Conservation (phyloP, 2,797 vertebrate species). For the Mormyrops boulengeri region DNA sequence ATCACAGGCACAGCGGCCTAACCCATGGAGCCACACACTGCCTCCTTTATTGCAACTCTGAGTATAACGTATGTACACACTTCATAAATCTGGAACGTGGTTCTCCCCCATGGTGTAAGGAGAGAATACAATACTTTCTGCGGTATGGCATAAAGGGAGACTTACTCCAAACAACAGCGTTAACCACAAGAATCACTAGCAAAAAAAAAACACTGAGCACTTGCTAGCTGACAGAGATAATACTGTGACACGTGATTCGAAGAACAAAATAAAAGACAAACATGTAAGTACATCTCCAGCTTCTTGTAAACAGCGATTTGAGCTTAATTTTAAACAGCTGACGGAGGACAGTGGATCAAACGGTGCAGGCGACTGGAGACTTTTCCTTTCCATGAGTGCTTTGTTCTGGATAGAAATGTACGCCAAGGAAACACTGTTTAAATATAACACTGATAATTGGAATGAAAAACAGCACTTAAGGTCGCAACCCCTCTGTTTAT, state of each 20-base stretch:
- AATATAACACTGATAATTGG: constrained; percentile 50
- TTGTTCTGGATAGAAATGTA: constrained; percentile 46
- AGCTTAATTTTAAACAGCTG: constrained; percentile 65
- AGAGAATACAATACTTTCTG: constrained; percentile 41
- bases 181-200: constrained; percentile 42
- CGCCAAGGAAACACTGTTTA: constrained; percentile 44
- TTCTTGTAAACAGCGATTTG: constrained; percentile 68
- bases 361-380: constrained; percentile 30
- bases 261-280: constrained; percentile 24
- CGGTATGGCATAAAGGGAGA: constrained; percentile 32
- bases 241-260: constrained; percentile 46
- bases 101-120: constrained; percentile 47
- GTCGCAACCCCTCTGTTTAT: constrained; percentile 39
- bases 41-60: constrained; percentile 30
- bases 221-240: constrained; percentile 52
- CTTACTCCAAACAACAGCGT: constrained; percentile 36
- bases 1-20: not conserved
- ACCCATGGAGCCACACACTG: not conserved
- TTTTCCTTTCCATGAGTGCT: constrained; percentile 35
- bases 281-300: constrained; percentile 45
- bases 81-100: constrained; percentile 35
- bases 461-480: constrained; percentile 61
- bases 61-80: constrained; percentile 49
- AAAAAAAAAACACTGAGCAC: constrained; percentile 34
- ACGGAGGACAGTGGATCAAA: constrained; percentile 47